These are phyloP conservation scores for Lasioglossum figueresi DNA, from an alignment of 2,888 invertebrate genomes.

Conservation along the genomic window DNA sequence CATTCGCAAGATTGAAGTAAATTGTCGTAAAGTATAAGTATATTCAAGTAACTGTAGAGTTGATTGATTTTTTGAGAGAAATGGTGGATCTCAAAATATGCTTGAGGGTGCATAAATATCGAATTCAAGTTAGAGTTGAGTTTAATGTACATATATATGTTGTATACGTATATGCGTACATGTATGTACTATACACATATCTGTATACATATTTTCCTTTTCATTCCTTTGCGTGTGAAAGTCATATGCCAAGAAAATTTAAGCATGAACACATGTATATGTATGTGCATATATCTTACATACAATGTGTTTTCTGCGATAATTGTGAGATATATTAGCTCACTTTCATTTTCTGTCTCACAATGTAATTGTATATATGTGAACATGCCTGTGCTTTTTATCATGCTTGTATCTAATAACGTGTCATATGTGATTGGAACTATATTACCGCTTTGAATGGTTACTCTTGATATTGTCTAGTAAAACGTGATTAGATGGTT, in stretches of 20 bases:
- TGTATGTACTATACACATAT: constrained; percentile 14
- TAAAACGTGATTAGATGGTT: constrained; percentile 50
- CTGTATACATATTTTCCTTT: constrained; percentile 58
- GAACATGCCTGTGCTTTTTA: constrained; percentile 72
- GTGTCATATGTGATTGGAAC: constrained; percentile 69
- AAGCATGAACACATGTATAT: constrained; percentile 71
- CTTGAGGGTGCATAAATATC: constrained; percentile 75
- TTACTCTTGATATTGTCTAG: constrained; percentile 63
- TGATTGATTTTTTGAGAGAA: constrained; percentile 79
- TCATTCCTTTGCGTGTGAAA: constrained; percentile 53
- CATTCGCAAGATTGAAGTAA: constrained; percentile 84
- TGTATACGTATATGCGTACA: constrained; percentile 6
- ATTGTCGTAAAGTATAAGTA: constrained; percentile 84
- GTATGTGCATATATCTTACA: constrained; percentile 63
- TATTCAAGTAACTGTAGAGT: constrained; percentile 83
- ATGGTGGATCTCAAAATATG: constrained; percentile 83
- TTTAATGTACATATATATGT: constrained; percentile 60
- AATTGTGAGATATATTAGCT: constrained; percentile 52
- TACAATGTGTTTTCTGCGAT: constrained; percentile 62
- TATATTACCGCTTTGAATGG: constrained; percentile 72
- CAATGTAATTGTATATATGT: constrained; percentile 69
- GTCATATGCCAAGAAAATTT: constrained; percentile 51
- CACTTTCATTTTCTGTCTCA: constrained; percentile 56
- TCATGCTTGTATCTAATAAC: constrained; percentile 68
- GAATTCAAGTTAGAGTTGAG: constrained; percentile 62